A percentile compares a stretch with the other conserved stretches of the same genome.
These are phyloP conservation scores for Steinernema khuongi DNA, from an alignment of 1,140 invertebrate species.

Conservation along the genomic window DNA sequence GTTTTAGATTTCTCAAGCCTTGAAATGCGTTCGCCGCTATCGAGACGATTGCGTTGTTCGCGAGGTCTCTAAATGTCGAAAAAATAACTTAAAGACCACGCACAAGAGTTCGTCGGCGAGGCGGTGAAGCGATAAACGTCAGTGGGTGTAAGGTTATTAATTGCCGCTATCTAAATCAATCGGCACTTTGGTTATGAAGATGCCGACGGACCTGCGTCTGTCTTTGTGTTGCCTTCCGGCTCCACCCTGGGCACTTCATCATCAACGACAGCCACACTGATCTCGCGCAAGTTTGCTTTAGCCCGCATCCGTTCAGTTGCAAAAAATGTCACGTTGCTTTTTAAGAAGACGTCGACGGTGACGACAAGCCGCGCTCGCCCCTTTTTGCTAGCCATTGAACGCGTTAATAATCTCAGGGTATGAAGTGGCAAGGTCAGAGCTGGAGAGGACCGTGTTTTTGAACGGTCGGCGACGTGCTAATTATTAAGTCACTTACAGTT, in stretches of 20 bases:
- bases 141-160: not conserved
- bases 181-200: not conserved
- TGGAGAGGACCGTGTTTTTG: not conserved
- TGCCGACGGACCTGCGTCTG: not conserved
- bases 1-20: not conserved
- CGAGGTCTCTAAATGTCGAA: not conserved
- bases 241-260: not conserved
- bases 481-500: slow-evolving; percentile 3
- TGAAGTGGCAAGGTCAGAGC: too few species aligned
- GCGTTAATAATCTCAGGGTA: too few species aligned
- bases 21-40: not conserved
- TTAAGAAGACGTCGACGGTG: too few species aligned
- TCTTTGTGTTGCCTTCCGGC: not conserved
- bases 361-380: too few species aligned
- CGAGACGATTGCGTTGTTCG: not conserved
- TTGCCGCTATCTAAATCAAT: slow-evolving; percentile 5
- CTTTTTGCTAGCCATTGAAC: too few species aligned
- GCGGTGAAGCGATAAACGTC: not conserved
- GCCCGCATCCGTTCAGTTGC: too few species aligned
- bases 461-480: not conserved
- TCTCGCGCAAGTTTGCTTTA: too few species aligned
- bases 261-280: too few species aligned
- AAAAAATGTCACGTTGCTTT: too few species aligned
- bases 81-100: not conserved
- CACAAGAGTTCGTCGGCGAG: not conserved